Evolutionary conservation across 2,888 invertebrate species (phyloP).

Genomic region (Theodoxus fluviatilis): DNA sequence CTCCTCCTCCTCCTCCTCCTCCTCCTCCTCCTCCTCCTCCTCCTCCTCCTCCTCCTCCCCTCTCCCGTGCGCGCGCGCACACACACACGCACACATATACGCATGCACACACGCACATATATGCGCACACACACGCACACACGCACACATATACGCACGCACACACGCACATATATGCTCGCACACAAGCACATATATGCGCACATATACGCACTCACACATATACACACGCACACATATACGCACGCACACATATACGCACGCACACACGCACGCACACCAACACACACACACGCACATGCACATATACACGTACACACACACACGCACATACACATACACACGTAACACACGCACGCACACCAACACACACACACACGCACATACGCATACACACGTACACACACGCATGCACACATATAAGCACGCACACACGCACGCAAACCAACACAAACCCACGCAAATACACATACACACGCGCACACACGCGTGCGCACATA

Average conservation of each 20-base stretch:
- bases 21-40: background rate
- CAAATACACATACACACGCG: slow-evolving; percentile 14
- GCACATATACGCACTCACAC: background rate
- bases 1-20: background rate
- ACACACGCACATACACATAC: background rate
- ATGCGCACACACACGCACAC: slow-evolving; percentile 18
- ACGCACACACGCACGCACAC: background rate
- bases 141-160: slow-evolving; percentile 6
- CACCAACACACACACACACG: slow-evolving; percentile 20
- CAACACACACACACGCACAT: background rate
- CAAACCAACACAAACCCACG: slow-evolving; percentile 17
- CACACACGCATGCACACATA: background rate
- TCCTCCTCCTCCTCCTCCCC: background rate
- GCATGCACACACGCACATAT: background rate
- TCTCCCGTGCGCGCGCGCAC: no score
- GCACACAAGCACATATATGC: background rate
- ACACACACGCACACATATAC: background rate
- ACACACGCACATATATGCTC: background rate
- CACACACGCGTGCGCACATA: background rate
- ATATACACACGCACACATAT: no score
- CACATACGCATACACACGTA: slow-evolving; percentile 10
- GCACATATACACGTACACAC: background rate
- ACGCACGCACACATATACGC: slow-evolving; percentile 8
- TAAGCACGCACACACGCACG: background rate
- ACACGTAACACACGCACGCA: slow-evolving; percentile 2